Evolutionary conservation across 2,888 invertebrate genomes (phyloP).

Genomic region (Blastobasis adustella): DNA sequence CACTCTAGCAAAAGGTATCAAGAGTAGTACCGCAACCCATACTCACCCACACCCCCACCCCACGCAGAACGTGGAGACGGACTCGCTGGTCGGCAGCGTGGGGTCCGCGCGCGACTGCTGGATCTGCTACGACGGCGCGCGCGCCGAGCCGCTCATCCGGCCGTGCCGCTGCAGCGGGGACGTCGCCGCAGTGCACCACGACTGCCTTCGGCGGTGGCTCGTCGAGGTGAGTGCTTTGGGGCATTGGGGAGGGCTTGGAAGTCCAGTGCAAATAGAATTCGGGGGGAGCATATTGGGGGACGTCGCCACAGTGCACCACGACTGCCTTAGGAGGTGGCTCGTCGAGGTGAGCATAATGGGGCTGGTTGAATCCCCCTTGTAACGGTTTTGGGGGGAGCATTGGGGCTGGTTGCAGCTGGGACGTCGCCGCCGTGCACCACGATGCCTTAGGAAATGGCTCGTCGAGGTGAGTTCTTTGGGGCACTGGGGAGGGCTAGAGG

Average conservation of each 20-base stretch:
- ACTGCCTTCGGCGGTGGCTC: conserved; percentile 91
- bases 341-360: conserved; percentile 78
- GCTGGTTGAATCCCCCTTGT: too few relatives aligned
- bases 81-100: conserved; percentile 57
- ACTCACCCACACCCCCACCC: too few relatives aligned
- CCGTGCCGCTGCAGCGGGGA: conserved; percentile 94
- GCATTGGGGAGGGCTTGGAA: too few relatives aligned
- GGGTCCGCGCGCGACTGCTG: conserved; percentile 83
- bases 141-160: conserved; percentile 88
- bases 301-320: conserved; percentile 93
- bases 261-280: too few relatives aligned
- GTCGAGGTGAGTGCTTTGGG: conserved; percentile 78
- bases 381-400: too few relatives aligned
- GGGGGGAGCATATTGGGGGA: too few relatives aligned
- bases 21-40: too few relatives aligned
- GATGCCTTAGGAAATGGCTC: conserved; percentile 93
- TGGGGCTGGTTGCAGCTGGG: conserved; percentile 81
- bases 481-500: too few relatives aligned
- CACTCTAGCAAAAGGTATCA: too few relatives aligned
- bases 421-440: conserved; percentile 94
- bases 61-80: conserved; percentile 59
- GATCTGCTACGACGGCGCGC: conserved; percentile 93
- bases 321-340: conserved; percentile 91
- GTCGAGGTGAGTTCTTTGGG: conserved; percentile 78
- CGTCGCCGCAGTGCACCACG: conserved; percentile 93